These are phyloP conservation scores for Drosophila merina DNA, from an alignment of 2,888 invertebrate species.

Conservation along the genomic window DNA sequence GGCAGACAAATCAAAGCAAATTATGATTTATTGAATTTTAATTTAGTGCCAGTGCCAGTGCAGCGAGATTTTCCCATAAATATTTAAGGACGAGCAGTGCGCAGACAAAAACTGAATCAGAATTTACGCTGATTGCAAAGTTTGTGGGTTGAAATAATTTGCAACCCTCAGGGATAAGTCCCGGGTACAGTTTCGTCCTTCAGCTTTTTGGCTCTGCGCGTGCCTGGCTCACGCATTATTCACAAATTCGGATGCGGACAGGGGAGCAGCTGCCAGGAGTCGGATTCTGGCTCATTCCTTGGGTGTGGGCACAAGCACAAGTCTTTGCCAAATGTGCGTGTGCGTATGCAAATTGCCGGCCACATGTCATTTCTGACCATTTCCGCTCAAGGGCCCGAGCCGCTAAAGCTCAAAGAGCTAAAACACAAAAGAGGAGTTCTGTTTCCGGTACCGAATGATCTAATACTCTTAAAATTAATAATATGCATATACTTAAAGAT, in stretches of 20 bases:
- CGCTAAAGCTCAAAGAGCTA: constrained; percentile 42
- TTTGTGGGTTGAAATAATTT: constrained; percentile 26
- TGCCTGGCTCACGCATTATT: constrained; percentile 61
- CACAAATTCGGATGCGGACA: constrained; percentile 26
- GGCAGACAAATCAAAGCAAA: constrained; percentile 65
- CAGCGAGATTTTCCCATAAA: constrained; percentile 68
- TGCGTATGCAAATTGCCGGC: constrained; percentile 74
- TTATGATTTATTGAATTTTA: constrained; percentile 82
- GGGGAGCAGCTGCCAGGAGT: constrained; percentile 38
- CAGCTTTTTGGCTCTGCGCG: constrained; percentile 66
- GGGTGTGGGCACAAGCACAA: constrained; percentile 26
- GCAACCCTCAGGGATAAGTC: constrained; percentile 38
- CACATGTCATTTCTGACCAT: constrained; percentile 76
- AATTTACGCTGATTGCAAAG: constrained; percentile 70
- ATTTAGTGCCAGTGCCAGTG: constrained; percentile 70
- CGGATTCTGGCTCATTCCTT: constrained; percentile 18
- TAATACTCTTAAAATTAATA: constrained; percentile 3
- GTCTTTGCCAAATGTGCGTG: constrained; percentile 67
- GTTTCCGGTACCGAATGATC: not conserved
- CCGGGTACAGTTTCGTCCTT: constrained; percentile 63
- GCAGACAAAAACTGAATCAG: constrained; percentile 35
- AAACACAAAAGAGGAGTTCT: constrained; percentile 34
- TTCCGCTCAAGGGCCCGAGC: constrained; percentile 56
- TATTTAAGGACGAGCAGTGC: constrained; percentile 66
- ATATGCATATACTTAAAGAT: not conserved